Conservation (phyloP, 2,797 vertebrate genomes). For the Lithobates pipiens region DNA sequence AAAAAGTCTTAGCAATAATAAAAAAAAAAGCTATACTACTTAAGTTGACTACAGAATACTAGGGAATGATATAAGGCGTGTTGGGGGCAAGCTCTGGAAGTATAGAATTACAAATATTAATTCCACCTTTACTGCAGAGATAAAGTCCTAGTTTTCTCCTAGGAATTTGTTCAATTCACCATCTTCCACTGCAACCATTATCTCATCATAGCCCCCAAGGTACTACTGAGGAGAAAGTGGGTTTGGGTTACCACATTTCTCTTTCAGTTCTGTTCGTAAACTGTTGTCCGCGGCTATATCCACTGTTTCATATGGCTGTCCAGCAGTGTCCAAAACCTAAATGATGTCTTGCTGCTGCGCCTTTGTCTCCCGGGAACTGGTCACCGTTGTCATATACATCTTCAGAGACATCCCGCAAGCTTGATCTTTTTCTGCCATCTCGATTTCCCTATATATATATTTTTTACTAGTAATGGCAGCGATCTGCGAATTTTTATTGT, state of each 20-base stretch:
- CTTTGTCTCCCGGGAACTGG: constrained; percentile 94
- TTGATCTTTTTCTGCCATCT: constrained; percentile 47
- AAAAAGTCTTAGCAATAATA: not conserved
- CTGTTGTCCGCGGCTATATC: constrained; percentile 91
- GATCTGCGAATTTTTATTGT: no score
- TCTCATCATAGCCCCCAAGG: constrained; percentile 92
- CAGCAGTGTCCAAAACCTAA: constrained; percentile 91
- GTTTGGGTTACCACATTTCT: constrained; percentile 84
- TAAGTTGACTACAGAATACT: not conserved
- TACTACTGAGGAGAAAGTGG: constrained; percentile 94
- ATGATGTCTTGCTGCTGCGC: constrained; percentile 92
- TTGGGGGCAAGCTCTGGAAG: constrained; percentile 36
- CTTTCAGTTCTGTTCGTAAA: constrained; percentile 91
- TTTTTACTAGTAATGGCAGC: no score
- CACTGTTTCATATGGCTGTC: constrained; percentile 89
- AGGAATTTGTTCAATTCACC: constrained; percentile 90
- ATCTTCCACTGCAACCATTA: constrained; percentile 90
- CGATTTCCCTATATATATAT: no score
- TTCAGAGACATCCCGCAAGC: constrained; percentile 81
- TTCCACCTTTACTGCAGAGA: not conserved
- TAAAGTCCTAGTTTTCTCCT: constrained; percentile 80
- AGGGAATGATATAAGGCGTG: not conserved
- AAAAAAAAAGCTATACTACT: constrained; percentile 8
- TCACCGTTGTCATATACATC: constrained; percentile 93
- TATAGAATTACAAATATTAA: constrained; percentile 9